These are phyloP conservation scores for Leptocoma aspasia DNA, from an alignment of 2,113 vertebrate species.

Conservation along the genomic window DNA sequence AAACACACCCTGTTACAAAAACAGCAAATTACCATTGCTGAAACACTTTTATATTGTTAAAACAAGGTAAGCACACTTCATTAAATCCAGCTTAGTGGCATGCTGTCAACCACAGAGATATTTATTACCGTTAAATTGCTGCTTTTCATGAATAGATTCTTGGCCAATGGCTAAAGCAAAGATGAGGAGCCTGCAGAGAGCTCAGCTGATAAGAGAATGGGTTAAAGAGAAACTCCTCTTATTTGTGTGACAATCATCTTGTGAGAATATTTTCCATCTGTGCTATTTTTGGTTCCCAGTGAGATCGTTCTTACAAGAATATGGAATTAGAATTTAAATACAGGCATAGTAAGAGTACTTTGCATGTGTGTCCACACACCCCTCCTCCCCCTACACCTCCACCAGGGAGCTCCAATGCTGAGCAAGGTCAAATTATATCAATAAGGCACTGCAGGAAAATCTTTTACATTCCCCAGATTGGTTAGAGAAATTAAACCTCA, in stretches of 20 bases:
- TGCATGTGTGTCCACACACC: slow-evolving; percentile 22
- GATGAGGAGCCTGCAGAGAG: slow-evolving; percentile 8
- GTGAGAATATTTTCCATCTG: slow-evolving; percentile 46
- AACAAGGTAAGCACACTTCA: slow-evolving; percentile 13
- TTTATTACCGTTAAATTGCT: neutral
- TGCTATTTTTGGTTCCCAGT: slow-evolving; percentile 60
- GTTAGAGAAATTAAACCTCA: slow-evolving; percentile 26
- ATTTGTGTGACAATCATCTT: slow-evolving; percentile 58
- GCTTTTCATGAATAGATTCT: neutral
- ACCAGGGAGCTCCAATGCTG: neutral
- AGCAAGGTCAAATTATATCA: slow-evolving; percentile 61
- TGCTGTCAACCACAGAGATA: neutral
- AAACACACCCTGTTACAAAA: neutral
- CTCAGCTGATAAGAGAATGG: slow-evolving; percentile 44
- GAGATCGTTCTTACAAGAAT: slow-evolving; percentile 42
- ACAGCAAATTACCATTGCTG: neutral
- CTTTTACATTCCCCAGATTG: neutral
- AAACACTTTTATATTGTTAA: neutral
- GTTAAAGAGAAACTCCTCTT: slow-evolving; percentile 56
- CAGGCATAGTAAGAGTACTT: slow-evolving; percentile 33
- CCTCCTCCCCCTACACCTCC: neutral
- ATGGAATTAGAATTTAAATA: slow-evolving; percentile 64
- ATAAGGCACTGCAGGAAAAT: slow-evolving; percentile 40
- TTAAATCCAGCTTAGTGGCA: slow-evolving; percentile 18
- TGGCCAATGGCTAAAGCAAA: neutral